phyloP scores from a whole-genome alignment of 2,888 invertebrate species.

The Sinelater perroti region DNA sequence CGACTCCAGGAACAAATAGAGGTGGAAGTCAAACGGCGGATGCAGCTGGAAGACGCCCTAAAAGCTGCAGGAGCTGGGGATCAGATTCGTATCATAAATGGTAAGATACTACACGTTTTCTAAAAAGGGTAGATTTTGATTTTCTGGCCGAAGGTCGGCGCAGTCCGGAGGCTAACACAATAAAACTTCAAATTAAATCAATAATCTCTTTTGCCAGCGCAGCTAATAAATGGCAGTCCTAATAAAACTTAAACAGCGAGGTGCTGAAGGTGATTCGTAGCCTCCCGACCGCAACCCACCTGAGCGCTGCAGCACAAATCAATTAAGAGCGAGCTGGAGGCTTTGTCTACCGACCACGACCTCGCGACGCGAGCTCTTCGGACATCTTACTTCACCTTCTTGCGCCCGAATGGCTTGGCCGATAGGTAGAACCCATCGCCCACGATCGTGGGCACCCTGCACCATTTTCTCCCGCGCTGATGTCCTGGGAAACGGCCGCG shows the following conservation, averaged over 20 bases:
- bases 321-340: constrained; percentile 5
- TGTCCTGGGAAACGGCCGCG: constrained; percentile 25
- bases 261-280: no score
- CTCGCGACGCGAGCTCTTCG: background rate
- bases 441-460: constrained; percentile 19
- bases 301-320: constrained; percentile 1
- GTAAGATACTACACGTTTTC: no score
- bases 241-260: no score
- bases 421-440: no score
- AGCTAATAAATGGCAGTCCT: no score
- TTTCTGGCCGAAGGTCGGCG: no score
- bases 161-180: no score
- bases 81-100: constrained; percentile 81
- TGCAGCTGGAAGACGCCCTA: constrained; percentile 82
- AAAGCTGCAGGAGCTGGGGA: constrained; percentile 81
- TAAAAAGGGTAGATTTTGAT: no score
- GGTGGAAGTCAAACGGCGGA: constrained; percentile 79
- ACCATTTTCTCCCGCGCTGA: constrained; percentile 23
- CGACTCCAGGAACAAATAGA: constrained; percentile 88
- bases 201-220: no score
- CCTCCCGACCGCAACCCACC: background rate
- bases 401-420: background rate
- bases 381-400: background rate
- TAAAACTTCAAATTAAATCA: no score
- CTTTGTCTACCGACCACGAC: constrained; percentile 1